Conservation (phyloP, 1,140 invertebrate genomes). For the Drosophila kikkawai region DNA sequence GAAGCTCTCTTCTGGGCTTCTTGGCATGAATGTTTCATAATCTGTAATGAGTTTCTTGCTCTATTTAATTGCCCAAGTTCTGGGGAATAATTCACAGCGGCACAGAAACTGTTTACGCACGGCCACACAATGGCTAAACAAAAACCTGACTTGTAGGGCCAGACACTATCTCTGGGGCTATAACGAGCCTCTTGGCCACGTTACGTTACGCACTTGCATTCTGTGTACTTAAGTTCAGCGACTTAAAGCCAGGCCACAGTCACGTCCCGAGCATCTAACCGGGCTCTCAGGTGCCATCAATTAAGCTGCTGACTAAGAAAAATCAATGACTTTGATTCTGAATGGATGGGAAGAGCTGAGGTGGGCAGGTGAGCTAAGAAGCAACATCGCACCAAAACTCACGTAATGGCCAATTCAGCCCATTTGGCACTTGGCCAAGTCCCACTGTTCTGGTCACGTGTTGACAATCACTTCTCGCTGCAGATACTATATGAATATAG, state of each 20-base stretch:
- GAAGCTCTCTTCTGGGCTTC: not conserved
- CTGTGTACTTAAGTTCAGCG: conserved; percentile 36
- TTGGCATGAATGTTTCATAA: conserved; percentile 64
- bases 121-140: conserved; percentile 29
- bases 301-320: conserved; percentile 51
- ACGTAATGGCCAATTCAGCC: conserved; percentile 63
- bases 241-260: conserved; percentile 49
- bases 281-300: conserved; percentile 40
- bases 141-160: conserved; percentile 20
- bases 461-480: conserved; percentile 44
- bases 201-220: conserved; percentile 54
- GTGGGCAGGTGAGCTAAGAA: conserved; percentile 46
- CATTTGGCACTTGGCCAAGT: conserved; percentile 66
- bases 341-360: conserved; percentile 6
- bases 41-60: conserved; percentile 80
- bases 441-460: conserved; percentile 48
- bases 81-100: conserved; percentile 56
- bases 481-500: conserved; percentile 5
- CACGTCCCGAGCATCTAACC: conserved; percentile 51
- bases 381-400: conserved; percentile 13
- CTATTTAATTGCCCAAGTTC: conserved; percentile 65
- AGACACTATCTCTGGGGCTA: conserved; percentile 31
- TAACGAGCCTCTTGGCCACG: conserved; percentile 23
- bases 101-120: conserved; percentile 49
- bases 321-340: conserved; percentile 72